Evolutionary conservation across 2,888 invertebrate genomes (phyloP), one percentile per base, ranked within the genome.

Genomic region (Athrips mouffetella): DNA sequence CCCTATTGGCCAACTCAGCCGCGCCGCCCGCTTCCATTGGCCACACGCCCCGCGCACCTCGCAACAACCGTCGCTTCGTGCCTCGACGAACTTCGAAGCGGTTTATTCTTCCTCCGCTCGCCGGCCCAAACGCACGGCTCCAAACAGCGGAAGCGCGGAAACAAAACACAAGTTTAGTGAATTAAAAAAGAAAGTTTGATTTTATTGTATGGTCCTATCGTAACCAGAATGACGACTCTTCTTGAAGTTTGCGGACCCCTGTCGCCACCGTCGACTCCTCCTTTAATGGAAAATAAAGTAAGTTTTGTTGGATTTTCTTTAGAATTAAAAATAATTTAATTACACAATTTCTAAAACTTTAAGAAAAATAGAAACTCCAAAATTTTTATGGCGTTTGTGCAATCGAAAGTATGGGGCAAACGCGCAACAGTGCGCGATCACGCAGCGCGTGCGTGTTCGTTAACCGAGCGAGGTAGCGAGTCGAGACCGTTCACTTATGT

Each of bases 261-360:
- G 64, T 93, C 93, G 63, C 93, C 93, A 65, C 93, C 93, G 54
- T 91, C 91, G 66, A 93, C 93, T 64, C 93, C 93, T 57, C 93
- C 93, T 67, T 84, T 92, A 69, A 90, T 90, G 80, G 89, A 87
- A 67, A 75, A 75, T 60, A 87, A 89, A 87, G 89, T 89, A 80
- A 89, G 89, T 87, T 62, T 79, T 62, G 58, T 63, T 62, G 58
- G 50, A 56, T 59, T 61, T 70, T 57, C 45, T n/a, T n/a, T n/a
- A n/a, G 44, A 42, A 47, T 20, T 3, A 18, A 16, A 18, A 18
- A 27, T 27, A 27, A 51, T 37, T 49, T 31, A 6, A 31, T 39
- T 45, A 48, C 27, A 45, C 29, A 49, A 52, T 49, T 39, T 20
- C 46, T 52, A 53, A 51, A 45, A 23, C 7, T 44, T 50, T 15